Evolutionary conservation across 2,888 invertebrate species (phyloP), one percentile per base, ranked within the genome.

Genomic region (Netelia melanura): DNA sequence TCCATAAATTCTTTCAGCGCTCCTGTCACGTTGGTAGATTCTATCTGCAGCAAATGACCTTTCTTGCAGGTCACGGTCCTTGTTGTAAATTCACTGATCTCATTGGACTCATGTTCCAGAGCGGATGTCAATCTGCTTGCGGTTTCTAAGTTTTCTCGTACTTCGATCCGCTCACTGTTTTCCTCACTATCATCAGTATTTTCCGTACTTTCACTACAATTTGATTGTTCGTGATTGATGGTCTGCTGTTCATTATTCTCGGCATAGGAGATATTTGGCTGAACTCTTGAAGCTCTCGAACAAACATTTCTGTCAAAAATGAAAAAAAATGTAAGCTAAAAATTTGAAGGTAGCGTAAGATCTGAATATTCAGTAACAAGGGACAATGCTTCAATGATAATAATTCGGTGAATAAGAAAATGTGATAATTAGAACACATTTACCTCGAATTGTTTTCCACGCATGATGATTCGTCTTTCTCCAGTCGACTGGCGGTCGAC

Each of bases 21-120:
- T 30, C 95, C 95, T 71, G 97, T 93, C 0, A 97, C 96, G 89
- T 96, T 95, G 84, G 95, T 95, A 0, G 96, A 95, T 89, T 96
- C 96, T 87, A 97, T 96, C 88, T 96, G 95, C 75, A 97, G 92
- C 58, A 94, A 94, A 92, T 97, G 97, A 43, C 96, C 95, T 10
- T 92, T 89, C 2, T 90, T 84, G 76, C 94, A 94, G 1, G 87
- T 87, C 0, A 90, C 83, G 68, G 81, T 89, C 52, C 61, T 48
- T 23, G 56, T 11, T 21, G 62, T 11, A 9, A 30, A 72, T 25
- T 43, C 43, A 30, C 65, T 67, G n/a, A 75, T 2, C 2, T 17
- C 71, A 0, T 56, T 76, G 17, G 78, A 80, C 9, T 67, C 68
- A 10, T 11, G 44, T 23, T 72, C 79, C 5, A 21, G 62, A 6